Evolutionary conservation across 1,140 invertebrate genomes (phyloP).

Genomic region (Dreissena rostriformis): DNA sequence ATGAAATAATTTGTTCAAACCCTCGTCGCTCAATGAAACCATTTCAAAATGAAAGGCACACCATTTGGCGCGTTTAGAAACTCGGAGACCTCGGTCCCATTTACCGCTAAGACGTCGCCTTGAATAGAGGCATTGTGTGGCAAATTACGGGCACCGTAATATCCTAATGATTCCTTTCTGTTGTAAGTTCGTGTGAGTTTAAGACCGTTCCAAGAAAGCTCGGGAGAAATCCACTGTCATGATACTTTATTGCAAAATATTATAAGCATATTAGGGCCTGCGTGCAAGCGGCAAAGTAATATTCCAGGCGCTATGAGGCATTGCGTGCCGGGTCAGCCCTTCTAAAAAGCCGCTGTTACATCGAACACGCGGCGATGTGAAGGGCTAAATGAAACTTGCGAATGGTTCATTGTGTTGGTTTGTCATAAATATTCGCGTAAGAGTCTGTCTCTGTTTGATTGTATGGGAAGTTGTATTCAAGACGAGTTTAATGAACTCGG

Average conservation of each 20-base stretch:
- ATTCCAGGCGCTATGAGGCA: no score
- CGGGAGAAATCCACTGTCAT: slow-evolving; percentile 47
- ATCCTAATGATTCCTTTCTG: slow-evolving; percentile 66
- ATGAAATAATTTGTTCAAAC: slow-evolving; percentile 43
- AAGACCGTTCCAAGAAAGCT: slow-evolving; percentile 54
- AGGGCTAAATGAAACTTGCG: no score
- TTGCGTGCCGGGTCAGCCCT: no score
- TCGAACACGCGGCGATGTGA: slow-evolving; percentile 20
- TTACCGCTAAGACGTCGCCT: not conserved
- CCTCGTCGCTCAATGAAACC: slow-evolving; percentile 22
- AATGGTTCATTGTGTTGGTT: no score
- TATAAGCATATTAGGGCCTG: slow-evolving; percentile 69
- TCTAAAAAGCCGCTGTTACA: slow-evolving; percentile 20
- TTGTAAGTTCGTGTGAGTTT: slow-evolving; percentile 63
- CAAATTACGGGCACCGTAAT: slow-evolving; percentile 31
- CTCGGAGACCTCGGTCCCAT: not conserved
- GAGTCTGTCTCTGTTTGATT: no score
- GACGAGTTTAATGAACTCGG: no score
- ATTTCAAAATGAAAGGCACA: slow-evolving; percentile 15
- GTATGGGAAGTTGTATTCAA: no score
- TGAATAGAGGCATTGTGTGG: no score
- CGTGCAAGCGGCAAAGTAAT: no score
- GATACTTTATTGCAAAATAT: slow-evolving; percentile 70
- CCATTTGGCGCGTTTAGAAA: slow-evolving; percentile 12
- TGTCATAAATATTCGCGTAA: no score